Evolutionary conservation across 2,888 invertebrate species (phyloP).

Genomic region (Volucella inanis): DNA sequence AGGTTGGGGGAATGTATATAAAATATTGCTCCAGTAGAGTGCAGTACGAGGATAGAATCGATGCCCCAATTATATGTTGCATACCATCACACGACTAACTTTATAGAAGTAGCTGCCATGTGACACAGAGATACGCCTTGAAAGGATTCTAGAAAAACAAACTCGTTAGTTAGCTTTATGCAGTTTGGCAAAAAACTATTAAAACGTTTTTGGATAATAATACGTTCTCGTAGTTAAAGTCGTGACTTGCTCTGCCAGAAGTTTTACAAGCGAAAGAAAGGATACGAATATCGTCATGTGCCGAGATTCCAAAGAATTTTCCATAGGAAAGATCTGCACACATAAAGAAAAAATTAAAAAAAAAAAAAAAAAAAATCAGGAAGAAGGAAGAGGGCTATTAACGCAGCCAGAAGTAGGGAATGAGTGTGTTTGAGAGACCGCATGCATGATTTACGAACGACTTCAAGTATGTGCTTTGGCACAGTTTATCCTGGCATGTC

Average conservation of each 20-base stretch:
- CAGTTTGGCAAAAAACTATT: conserved; percentile 19
- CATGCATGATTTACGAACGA: neutral
- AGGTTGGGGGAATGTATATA: too few species aligned
- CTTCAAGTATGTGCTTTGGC: conserved; percentile 5
- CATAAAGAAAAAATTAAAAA: neutral
- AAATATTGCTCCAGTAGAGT: conserved; percentile 39
- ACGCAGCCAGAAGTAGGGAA: conserved; percentile 31
- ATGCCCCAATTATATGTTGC: conserved; percentile 51
- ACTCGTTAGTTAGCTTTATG: conserved; percentile 31
- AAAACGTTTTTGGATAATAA: conserved; percentile 29
- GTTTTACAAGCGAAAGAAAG: neutral
- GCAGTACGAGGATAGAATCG: conserved; percentile 9
- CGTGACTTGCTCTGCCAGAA: too few species aligned
- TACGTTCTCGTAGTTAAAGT: neutral
- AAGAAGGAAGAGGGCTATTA: conserved; percentile 43
- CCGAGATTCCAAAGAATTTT: conserved; percentile 7
- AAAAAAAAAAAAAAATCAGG: conserved; percentile 18
- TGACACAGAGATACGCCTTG: conserved; percentile 23
- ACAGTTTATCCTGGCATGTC: conserved; percentile 44
- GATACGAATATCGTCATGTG: conserved; percentile 18
- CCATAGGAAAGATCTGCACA: neutral
- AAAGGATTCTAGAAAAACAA: conserved; percentile 17
- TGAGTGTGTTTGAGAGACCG: conserved; percentile 21
- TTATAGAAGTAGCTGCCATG: conserved; percentile 9
- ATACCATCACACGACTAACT: conserved; percentile 9